These are phyloP conservation scores for Ectropis grisescens DNA, from an alignment of 1,140 invertebrate species.

Conservation along the genomic window DNA sequence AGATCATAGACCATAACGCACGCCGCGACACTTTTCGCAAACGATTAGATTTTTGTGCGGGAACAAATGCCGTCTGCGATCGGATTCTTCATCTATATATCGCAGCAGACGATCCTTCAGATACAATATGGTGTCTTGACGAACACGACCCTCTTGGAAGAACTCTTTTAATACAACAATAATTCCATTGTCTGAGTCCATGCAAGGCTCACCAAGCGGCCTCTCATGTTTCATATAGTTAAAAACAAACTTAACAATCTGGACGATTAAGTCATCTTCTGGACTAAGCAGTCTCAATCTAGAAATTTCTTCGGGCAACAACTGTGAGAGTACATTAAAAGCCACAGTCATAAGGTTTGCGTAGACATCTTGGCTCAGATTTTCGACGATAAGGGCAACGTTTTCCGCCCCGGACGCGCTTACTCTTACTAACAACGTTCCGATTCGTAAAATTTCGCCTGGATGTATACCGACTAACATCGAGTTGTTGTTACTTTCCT, in stretches of 20 bases:
- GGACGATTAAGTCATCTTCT: constrained; percentile 45
- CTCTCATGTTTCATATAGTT: constrained; percentile 48
- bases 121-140: constrained; percentile 37
- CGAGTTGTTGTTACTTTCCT: constrained; percentile 28
- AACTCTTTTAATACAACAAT: constrained; percentile 45
- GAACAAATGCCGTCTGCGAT: constrained; percentile 14
- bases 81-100: constrained; percentile 33
- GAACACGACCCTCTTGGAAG: constrained; percentile 49
- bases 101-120: constrained; percentile 33
- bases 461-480: constrained; percentile 41
- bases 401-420: constrained; percentile 42
- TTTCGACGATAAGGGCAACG: constrained; percentile 33
- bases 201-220: constrained; percentile 35
- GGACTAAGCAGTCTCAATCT: constrained; percentile 40
- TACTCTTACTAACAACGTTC: constrained; percentile 32
- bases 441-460: constrained; percentile 45
- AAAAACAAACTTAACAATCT: constrained; percentile 53
- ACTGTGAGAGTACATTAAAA: constrained; percentile 37
- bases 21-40: constrained; percentile 34
- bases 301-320: constrained; percentile 42
- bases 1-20: too few species aligned
- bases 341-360: constrained; percentile 47
- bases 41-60: constrained; percentile 37
- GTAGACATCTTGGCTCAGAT: constrained; percentile 45
- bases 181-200: constrained; percentile 41